phyloP scores from a whole-genome alignment of 2,797 vertebrate genomes.

The Sarcoramphus papa region DNA sequence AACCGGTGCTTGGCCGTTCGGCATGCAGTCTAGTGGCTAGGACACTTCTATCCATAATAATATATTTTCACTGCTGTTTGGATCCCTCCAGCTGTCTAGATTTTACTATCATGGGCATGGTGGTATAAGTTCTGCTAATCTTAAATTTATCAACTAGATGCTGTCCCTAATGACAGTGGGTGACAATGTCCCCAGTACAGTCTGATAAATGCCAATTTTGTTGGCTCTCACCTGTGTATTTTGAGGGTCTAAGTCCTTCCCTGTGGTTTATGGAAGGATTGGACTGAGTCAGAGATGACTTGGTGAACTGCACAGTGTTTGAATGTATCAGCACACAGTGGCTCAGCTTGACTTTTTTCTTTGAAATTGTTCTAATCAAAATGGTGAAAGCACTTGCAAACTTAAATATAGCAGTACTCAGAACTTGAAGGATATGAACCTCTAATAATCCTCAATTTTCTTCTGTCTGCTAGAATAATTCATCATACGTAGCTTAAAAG shows the following conservation, averaged over 20 bases:
- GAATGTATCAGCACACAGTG: not conserved
- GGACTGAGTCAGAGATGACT: not conserved
- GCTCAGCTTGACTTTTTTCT: not conserved
- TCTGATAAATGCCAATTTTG: not conserved
- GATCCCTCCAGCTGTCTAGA: not conserved
- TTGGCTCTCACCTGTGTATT: not conserved
- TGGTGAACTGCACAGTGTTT: not conserved
- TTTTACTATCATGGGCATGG: not conserved
- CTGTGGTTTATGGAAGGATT: not conserved
- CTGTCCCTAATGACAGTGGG: not conserved
- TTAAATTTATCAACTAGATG: not conserved
- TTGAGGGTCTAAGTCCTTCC: not conserved
- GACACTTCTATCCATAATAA: not conserved
- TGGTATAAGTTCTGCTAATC: not conserved
- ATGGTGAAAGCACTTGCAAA: not conserved
- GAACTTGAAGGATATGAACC: not conserved
- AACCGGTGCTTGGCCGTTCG: not conserved
- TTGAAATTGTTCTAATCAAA: not conserved
- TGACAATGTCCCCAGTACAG: not conserved
- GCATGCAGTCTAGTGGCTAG: not conserved
- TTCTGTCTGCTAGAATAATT: not conserved
- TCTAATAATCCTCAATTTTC: not conserved
- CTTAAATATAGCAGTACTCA: not conserved
- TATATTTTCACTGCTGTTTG: not conserved
- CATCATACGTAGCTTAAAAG: not conserved